phyloP scores from a whole-genome alignment of 2,888 invertebrate species.

The Meganola albula region DNA sequence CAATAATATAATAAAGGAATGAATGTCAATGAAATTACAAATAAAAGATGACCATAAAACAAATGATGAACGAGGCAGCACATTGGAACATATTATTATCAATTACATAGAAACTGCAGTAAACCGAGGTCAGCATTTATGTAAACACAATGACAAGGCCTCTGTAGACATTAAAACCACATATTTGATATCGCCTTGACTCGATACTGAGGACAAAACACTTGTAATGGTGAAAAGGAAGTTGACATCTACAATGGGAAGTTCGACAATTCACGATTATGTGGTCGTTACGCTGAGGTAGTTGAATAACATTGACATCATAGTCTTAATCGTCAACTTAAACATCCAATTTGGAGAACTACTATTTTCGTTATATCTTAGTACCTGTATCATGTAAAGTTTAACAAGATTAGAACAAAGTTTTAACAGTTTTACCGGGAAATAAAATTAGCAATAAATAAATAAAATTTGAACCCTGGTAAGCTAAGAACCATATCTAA shows the following conservation, averaged over 20 bases:
- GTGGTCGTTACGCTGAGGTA: slow-evolving; percentile 31
- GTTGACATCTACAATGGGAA: slow-evolving; percentile 46
- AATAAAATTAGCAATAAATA: too few species aligned
- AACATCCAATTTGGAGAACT: too few species aligned
- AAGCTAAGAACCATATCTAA: too few species aligned
- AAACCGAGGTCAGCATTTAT: slow-evolving; percentile 51
- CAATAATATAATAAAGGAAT: too few species aligned
- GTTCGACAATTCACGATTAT: slow-evolving; percentile 48
- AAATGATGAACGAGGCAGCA: slow-evolving; percentile 5
- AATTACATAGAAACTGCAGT: slow-evolving; percentile 41
- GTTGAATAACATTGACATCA: slow-evolving; percentile 21
- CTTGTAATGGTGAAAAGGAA: slow-evolving; percentile 48
- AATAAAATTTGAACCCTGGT: too few species aligned
- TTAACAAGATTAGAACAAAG: too few species aligned
- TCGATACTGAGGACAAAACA: slow-evolving; percentile 41
- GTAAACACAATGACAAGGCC: slow-evolving; percentile 63
- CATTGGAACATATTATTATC: slow-evolving; percentile 30
- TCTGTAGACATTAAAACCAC: slow-evolving; percentile 48
- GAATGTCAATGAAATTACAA: too few species aligned
- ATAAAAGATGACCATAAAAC: neutral
- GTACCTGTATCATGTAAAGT: too few species aligned
- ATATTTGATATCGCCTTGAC: slow-evolving; percentile 61
- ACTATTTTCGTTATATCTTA: too few species aligned
- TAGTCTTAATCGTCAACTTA: neutral
- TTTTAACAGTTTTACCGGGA: too few species aligned